Percentiles rank a stretch among this genome's conserved stretches.
Conservation (phyloP, 2,888 invertebrate genomes). For the Xanthia togata region DNA sequence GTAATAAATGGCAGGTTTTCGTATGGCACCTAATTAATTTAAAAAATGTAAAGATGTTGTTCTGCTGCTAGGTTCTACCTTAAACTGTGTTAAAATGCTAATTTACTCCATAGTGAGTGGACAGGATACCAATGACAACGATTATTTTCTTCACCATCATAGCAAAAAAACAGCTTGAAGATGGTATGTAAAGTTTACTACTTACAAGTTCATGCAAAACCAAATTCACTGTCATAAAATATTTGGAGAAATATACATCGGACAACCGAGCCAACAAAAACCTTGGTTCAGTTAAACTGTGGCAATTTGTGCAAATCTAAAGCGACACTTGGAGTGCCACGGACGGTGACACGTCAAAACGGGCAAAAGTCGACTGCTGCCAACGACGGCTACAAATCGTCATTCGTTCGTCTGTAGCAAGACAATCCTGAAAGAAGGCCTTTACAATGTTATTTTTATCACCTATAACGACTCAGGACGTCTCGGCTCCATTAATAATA, state of each 20-base stretch:
- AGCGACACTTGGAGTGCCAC: not conserved
- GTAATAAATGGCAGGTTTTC: too few relatives aligned
- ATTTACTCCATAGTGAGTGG: too few relatives aligned
- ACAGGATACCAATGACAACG: too few relatives aligned
- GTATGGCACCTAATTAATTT: too few relatives aligned
- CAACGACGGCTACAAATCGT: constrained; percentile 71
- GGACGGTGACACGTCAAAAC: not conserved
- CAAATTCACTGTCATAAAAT: not conserved
- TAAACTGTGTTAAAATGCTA: too few relatives aligned
- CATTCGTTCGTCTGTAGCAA: constrained; percentile 68
- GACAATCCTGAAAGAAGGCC: constrained; percentile 70
- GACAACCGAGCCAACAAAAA: not conserved
- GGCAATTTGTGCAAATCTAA: not conserved
- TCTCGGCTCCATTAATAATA: constrained; percentile 75
- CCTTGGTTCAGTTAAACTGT: not conserved
- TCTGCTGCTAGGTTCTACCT: too few relatives aligned
- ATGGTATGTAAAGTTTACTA: too few relatives aligned
- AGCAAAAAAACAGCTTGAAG: too few relatives aligned
- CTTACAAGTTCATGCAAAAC: not conserved
- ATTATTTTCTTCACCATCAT: too few relatives aligned
- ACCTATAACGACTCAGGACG: constrained; percentile 72
- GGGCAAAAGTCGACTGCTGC: constrained; percentile 39
- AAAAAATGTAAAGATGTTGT: too few relatives aligned
- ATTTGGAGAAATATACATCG: too few relatives aligned
- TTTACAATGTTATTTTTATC: constrained; percentile 75